A percentile compares a stretch with the other conserved stretches of the same genome.
Conservation (phyloP, 1,140 invertebrate species). For the Drosophila sulfurigaster region DNA sequence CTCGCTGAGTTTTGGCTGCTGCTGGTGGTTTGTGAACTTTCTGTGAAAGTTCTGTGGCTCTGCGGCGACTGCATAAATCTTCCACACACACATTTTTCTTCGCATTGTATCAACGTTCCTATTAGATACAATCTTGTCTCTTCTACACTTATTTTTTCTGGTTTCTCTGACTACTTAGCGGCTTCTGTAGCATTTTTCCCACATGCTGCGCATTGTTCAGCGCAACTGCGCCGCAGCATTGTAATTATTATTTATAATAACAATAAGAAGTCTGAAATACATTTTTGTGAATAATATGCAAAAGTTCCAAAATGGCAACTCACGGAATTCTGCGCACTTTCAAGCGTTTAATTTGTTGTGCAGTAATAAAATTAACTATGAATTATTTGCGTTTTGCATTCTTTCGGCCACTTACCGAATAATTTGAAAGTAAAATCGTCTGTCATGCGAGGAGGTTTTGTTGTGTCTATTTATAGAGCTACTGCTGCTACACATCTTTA, state of each 20-base stretch:
- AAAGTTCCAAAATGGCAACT: background rate
- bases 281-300: conserved; percentile 31
- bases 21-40: conserved; percentile 67
- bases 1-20: conserved; percentile 22
- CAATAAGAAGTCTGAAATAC: conserved; percentile 26
- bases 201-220: conserved; percentile 65
- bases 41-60: conserved; percentile 72
- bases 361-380: conserved; percentile 43
- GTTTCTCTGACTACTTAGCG: conserved; percentile 59
- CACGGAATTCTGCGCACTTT: conserved; percentile 9
- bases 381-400: conserved; percentile 36
- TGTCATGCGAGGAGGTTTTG: background rate
- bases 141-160: background rate
- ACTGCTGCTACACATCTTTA: conserved; percentile 39
- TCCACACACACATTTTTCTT: conserved; percentile 30
- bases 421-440: conserved; percentile 42
- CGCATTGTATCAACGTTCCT: conserved; percentile 27
- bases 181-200: conserved; percentile 52
- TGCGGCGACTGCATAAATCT: conserved; percentile 67
- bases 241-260: conserved; percentile 43
- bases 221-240: conserved; percentile 32
- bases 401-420: conserved; percentile 35
- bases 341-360: conserved; percentile 21
- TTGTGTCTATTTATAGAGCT: conserved; percentile 19
- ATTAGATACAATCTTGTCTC: conserved; percentile 35